Base-by-base conservation (phyloP, 2,888 invertebrate species). In the Diloba caeruleocephala region DNA sequence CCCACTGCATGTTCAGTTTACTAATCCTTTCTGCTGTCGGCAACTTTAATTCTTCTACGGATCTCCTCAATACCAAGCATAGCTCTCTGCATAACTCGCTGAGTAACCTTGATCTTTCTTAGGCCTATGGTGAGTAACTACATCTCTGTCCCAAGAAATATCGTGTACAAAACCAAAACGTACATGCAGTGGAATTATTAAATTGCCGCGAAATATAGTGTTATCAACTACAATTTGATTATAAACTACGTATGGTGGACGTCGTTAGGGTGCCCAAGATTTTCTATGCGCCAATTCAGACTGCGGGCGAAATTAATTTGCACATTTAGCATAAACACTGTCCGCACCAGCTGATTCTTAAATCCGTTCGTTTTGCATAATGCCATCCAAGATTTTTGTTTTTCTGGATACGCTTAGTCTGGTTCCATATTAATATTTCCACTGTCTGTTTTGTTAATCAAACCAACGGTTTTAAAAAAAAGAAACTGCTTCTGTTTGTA, bases 261-360 rank as follows among this genome's bases (percentile, higher is more conserved):
- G 31, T 51, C 64, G 38, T 63, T 56, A 69, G 60, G 53, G 46
- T 75, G 56, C 56, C 67, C 71, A 67, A 63, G 63, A 69, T 72
- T 72, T 70, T 69, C 53, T 71, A 65, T 52, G 46, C 56, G 57
- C 63, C 59, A 62, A 66, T 59, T 50, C 56, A 51, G 28, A 41
- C 55, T 51, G 26, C 56, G 43, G 43, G n/a, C 44, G 62, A 71
- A 65, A 75, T 74, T 74, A 68, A 75, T 75, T 76, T 65, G 52
- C 55, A 58, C 70, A 70, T 70, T 72, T 69, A 62, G 66, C 70
- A 76, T 74, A 67, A 69, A 68, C 62, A 72, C 65, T 65, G 72
- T 72, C 70, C 58, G 65, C 41, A 34, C 44, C 76, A 66, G 70
- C 62, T 69, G 70, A 68, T 76, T 76, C 56, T 67, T 70, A 70